Evolutionary conservation across 2,797 vertebrate species (phyloP), one percentile per base, ranked within the genome.

Genomic region (Chaetodon trifasciatus): DNA sequence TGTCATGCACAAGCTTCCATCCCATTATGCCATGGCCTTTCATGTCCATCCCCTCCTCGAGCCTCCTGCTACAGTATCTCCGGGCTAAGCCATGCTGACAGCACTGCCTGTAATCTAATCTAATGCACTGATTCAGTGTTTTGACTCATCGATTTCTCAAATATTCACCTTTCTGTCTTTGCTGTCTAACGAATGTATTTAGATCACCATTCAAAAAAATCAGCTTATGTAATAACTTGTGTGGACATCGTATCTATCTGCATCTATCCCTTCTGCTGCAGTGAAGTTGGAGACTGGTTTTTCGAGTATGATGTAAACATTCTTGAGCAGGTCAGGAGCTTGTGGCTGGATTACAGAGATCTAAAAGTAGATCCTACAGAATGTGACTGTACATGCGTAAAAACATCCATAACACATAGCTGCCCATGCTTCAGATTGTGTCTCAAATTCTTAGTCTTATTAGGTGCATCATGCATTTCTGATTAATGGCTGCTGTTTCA

Each of bases 31-130:
- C n/a, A 0, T 15, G 40, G 60, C 73, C 57, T 72, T 86, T 78
- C 74, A 67, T 68, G 70, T 74, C 69, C 35, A 42, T 47, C n/a
- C 35, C 3, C 56, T 68, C 56, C 68, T 56, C 2, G 0, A 67
- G 76, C 37, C 65, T 47, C 49, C 32, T 61, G 73, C 35, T 44
- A 28, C 46, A 35, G 21, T 32, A 8, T 62, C 42, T 69, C 2
- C 6, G 23, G 24, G 53, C 55, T 60, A 53, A 78, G 28, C 66
- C 76, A 60, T 4, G 13, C 32, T n/a, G 77, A 72, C 67, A 62
- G 52, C n/a, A 5, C 37, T 24, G 35, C 35, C 3, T 75, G 74
- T 77, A 35, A 82, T 78, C 75, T 70, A 81, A 73, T 70, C 37
- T 39, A 37, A 16, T 24, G 40, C 17, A 47, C 37, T 19, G 39